phyloP scores from a whole-genome alignment of 2,797 vertebrate species.

The Lithobates pipiens region DNA sequence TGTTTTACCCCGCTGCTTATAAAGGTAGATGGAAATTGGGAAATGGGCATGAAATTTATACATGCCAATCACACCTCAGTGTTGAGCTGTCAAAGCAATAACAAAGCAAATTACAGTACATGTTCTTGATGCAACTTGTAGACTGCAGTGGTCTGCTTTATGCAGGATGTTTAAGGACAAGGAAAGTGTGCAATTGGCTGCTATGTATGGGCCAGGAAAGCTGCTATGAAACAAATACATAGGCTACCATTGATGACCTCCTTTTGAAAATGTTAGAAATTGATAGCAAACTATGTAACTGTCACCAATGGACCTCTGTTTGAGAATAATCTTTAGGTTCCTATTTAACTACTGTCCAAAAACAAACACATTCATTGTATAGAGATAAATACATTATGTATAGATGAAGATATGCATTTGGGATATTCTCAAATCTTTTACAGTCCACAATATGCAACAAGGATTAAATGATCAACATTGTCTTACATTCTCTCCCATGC shows the following conservation, averaged over 20 bases:
- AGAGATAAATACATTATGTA: no score
- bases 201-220: not conserved
- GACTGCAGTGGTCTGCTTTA: not conserved
- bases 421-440: no score
- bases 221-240: not conserved
- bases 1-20: conserved; percentile 41
- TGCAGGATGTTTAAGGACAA: not conserved
- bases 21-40: conserved; percentile 33
- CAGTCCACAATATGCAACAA: no score
- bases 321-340: not conserved
- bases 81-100: conserved; percentile 13
- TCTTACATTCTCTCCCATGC: no score
- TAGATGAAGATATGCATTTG: no score
- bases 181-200: no score
- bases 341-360: not conserved
- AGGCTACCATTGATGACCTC: not conserved
- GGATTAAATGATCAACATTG: no score
- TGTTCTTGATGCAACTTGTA: not conserved
- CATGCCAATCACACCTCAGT: conserved; percentile 17
- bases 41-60: conserved; percentile 56
- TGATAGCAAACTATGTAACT: no score
- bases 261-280: not conserved
- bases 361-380: no score
- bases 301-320: no score
- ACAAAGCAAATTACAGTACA: not conserved